Conservation (phyloP, 2,113 vertebrate genomes). For the Cryptoleucopteryx plumbea region DNA sequence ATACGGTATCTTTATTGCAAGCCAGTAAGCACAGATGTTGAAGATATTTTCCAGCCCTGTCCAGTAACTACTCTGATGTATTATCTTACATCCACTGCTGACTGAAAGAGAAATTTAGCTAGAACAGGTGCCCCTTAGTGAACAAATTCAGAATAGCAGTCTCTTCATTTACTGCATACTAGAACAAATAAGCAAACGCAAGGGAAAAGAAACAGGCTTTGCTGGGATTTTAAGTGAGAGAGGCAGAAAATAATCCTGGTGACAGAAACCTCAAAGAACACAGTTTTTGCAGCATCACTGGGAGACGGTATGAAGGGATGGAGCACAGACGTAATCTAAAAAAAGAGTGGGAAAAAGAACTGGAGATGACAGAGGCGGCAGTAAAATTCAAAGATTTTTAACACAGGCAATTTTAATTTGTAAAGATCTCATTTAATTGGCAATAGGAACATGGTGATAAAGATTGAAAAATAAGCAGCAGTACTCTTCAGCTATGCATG, state of each 20-base stretch:
- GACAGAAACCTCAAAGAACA: neutral
- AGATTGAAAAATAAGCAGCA: neutral
- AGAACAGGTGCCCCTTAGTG: constrained; percentile 52
- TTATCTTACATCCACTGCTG: neutral
- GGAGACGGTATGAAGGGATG: neutral
- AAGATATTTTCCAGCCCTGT: neutral
- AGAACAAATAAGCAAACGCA: neutral
- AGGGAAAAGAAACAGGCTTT: neutral
- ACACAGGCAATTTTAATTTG: neutral
- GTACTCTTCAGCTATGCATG: rapidly evolving
- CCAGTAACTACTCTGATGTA: neutral
- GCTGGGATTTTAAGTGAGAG: neutral
- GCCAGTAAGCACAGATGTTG: neutral
- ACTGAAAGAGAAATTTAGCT: neutral
- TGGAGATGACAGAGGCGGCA: neutral
- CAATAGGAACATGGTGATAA: neutral
- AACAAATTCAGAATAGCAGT: constrained; percentile 46
- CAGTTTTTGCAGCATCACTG: neutral
- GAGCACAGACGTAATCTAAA: neutral
- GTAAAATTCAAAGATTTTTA: neutral
- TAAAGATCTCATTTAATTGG: neutral
- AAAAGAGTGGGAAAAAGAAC: neutral
- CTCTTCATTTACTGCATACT: neutral
- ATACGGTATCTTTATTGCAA: neutral
- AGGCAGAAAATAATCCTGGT: neutral